phyloP scores from a whole-genome alignment of 2,888 invertebrate species.

The Phorcus lineatus region DNA sequence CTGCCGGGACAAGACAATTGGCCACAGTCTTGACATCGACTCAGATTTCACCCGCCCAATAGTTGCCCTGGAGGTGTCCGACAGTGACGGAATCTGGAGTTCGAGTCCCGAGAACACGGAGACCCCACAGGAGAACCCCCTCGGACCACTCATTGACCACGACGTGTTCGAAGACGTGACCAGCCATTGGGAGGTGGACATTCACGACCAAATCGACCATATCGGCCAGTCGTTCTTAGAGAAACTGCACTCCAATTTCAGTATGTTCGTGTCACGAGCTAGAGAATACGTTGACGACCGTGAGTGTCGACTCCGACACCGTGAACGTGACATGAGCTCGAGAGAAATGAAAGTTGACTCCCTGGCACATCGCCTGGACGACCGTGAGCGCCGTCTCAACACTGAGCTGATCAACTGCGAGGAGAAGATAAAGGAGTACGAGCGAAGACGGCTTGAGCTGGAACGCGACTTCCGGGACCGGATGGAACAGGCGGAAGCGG shows the following conservation, averaged over 20 bases:
- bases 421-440: conserved; percentile 54
- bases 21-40: conserved; percentile 64
- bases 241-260: conserved; percentile 65
- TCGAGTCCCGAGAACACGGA: conserved; percentile 54
- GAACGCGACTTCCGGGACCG: conserved; percentile 54
- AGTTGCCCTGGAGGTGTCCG: conserved; percentile 59
- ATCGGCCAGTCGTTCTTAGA: conserved; percentile 66
- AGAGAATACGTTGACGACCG: conserved; percentile 66
- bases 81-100: conserved; percentile 55
- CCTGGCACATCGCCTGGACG: conserved; percentile 53
- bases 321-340: conserved; percentile 57
- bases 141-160: conserved; percentile 62
- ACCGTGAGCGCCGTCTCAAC: conserved; percentile 57
- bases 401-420: conserved; percentile 55
- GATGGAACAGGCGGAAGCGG: conserved; percentile 47
- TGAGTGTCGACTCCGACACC: conserved; percentile 61
- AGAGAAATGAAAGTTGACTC: conserved; percentile 58
- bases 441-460: conserved; percentile 54
- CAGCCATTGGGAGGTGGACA: conserved; percentile 66
- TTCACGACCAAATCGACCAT: conserved; percentile 70
- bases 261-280: conserved; percentile 63
- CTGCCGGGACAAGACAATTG: conserved; percentile 64
- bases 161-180: conserved; percentile 69
- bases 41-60: conserved; percentile 68
- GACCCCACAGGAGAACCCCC: conserved; percentile 46